These are phyloP conservation scores for Emydura subglobosa DNA, from an alignment of 2,113 vertebrate species.

Conservation along the genomic window DNA sequence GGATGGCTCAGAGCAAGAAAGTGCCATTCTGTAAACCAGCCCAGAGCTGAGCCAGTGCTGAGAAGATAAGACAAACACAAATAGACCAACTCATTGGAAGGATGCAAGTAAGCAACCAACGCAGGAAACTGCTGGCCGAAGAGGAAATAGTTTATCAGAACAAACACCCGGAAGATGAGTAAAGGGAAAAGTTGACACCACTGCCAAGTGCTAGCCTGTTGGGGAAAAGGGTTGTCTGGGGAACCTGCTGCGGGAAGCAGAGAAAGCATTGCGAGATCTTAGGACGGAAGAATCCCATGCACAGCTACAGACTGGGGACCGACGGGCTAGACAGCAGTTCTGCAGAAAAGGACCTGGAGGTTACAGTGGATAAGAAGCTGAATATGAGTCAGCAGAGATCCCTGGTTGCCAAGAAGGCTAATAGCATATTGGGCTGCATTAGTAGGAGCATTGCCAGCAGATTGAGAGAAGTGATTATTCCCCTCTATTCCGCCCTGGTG, in stretches of 20 bases:
- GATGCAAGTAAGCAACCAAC: not conserved
- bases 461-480: no score
- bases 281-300: no score
- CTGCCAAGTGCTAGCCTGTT: not conserved
- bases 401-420: no score
- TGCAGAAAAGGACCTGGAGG: no score
- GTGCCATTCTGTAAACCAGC: not conserved
- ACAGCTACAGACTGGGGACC: no score
- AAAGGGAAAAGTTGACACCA: not conserved
- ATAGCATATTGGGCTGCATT: no score
- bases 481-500: no score
- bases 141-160: slow-evolving; percentile 42
- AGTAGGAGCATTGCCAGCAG: no score
- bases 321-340: no score
- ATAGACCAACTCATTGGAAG: slow-evolving; percentile 6
- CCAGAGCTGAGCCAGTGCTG: not conserved
- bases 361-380: no score
- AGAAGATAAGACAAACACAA: slow-evolving; percentile 37
- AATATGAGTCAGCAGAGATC: no score
- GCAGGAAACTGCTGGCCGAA: slow-evolving; percentile 62
- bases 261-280: not conserved
- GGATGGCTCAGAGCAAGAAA: rapidly evolving
- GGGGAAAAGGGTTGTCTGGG: not conserved
- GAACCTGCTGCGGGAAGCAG: not conserved
- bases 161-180: slow-evolving; percentile 26